Base-by-base conservation (phyloP, 2,113 vertebrate species). In the Atractosteus spatula region DNA sequence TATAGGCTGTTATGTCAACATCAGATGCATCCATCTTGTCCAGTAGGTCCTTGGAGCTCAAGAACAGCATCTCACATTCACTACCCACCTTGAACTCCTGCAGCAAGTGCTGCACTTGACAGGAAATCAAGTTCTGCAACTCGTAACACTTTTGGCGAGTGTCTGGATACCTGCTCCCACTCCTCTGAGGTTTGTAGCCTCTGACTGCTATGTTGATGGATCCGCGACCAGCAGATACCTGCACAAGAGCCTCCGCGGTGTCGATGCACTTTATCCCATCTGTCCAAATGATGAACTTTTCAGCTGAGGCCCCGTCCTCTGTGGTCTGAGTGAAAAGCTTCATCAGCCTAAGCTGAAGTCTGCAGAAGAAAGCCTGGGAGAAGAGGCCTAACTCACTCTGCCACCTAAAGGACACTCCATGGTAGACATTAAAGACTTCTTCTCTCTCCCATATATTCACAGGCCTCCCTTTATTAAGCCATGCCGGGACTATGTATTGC, bases 401-500 rank as follows among this genome's bases (percentile, higher is more conserved):
- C 71, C 70, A 78, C n/a, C 59, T 54, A 66, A 73, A 76, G 55
- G 63, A 54, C 29, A 76, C 12, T 13, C 74, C 74, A 44, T 11
- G 16, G 44, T 62, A 71, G 13, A 62, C 42, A 8, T 61, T 61
- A 44, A 59, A 70, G 10, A 13, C 5, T 43, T 59, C n/a, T 41
- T 75, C 7, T 47, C 69, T 78, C 11, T 51, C 45, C 44, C 62
- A 55, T 43, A 42, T 3, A 47, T 72, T 68, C 14, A 14, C 13
- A 45, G 57, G 74, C 12, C 47, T 62, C 12, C 68, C 56, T 45
- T 72, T 11, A 16, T 55, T 67, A 2, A 78, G 55, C 77, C 74
- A 76, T 5, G 70, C 70, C 59, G 77, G 70, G 10, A 78, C 73
- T 10, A 78, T 65, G 66, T 61, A 75, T 5, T 78, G 16, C 16